Base-by-base conservation (phyloP, 2,797 vertebrate genomes). In the Poeciliopsis gracilis region DNA sequence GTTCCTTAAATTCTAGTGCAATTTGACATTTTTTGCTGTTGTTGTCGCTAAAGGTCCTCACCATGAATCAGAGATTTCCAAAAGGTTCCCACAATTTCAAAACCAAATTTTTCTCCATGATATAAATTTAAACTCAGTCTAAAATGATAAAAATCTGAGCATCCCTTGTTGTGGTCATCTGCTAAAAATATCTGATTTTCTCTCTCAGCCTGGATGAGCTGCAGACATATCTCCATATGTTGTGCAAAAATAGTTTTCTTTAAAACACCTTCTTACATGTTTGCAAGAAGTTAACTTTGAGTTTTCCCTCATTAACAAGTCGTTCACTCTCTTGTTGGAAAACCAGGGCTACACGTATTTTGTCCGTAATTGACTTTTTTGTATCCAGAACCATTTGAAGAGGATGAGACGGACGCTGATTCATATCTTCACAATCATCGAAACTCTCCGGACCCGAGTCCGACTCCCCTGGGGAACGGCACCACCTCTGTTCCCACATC, bases 361-460 rank as follows among this genome's bases (percentile, higher is more conserved):
- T 38, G 20, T 49, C 73, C 25, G 63, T 30, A 76, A 13, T 81
- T 73, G 75, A 33, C 79, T 45, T 83, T 59, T 85, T 63, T n/a
- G n/a, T 25, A 78, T 86, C 45, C 90, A 96, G 96, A 95, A 81
- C 91, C 94, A 0, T 94, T 89, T 75, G 92, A 87, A 9, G 85
- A 89, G 7, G 89, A 90, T 63, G 73, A 49, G 41, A 82, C 77
- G 16, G 84, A 86, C 53, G 33, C 75, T 1, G 79, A 87, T 80
- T 89, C 89, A 67, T 81, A 84, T 77, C 87, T 79, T 70, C 82
- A 86, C 23, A 69, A 81, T 84, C 70, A 55, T 61, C 91, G 91
- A 12, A 85, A 84, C 74, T 71, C 76, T 55, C 88, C 90, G 3
- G 30, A 77, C 72, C 73, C 73, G 66, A 83, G 82, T 55, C 83